Base-by-base conservation (phyloP, 2,888 invertebrate genomes). In the Diaperis boleti region DNA sequence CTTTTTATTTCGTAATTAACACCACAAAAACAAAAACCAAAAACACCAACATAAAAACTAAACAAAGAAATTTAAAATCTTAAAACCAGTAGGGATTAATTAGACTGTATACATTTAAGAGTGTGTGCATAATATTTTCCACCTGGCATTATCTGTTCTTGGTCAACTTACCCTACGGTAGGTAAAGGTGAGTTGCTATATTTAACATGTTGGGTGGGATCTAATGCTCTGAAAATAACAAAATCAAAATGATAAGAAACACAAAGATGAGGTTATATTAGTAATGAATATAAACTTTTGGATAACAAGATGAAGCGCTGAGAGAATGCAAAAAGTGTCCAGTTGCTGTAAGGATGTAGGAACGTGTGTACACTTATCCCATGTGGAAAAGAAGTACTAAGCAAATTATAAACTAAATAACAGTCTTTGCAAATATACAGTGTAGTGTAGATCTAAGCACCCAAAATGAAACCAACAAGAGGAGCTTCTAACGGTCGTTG, bases 221-320 rank as follows among this genome's bases (percentile, higher is more conserved):
- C 87, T 86, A 88, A 84, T 77, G 87, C 87, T 86, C 88, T 87
- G 87, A 83, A 87, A 88, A 80, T 78, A 79, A 85, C 64, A 67
- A 73, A 71, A 68, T 68, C 67, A 72, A 69, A 67, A 67, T 66
- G 68, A 72, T 72, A 69, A 69, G 69, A 72, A 72, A 65, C 64
- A 71, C 66, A 72, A 70, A 68, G 66, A 59, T 64, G 55, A 66
- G 68, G 50, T 33, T 18, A 59, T 44, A 52, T 64, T 62, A 59
- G 54, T 50, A 50, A 45, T 66, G 59, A 59, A 56, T 57, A 31
- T 45, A 45, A 50, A 45, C 29, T 29, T 33, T 54, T 54, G 22
- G 26, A 39, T 22, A 54, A 54, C 17, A 41, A 41, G 52, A 15
- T 37, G 52, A 52, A 39, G 39, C 37, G 52, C 39, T 49, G 33